These are phyloP conservation scores for Actias luna DNA, from an alignment of 2,888 invertebrate species.

Conservation along the genomic window DNA sequence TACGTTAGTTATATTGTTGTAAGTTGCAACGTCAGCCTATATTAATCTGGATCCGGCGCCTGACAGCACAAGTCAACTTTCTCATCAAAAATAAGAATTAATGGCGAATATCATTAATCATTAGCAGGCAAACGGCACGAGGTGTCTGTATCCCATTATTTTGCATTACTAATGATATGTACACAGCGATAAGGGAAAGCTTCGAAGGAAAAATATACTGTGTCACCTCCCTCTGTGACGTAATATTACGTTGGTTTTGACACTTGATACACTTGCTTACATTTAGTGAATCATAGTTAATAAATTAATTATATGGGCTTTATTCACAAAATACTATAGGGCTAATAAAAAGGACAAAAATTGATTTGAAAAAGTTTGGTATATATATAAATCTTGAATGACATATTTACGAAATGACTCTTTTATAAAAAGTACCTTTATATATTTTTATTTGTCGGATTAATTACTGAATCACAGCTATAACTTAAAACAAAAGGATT, in stretches of 20 bases:
- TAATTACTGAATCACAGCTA: too few relatives aligned
- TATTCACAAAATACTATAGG: neutral
- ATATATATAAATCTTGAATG: neutral
- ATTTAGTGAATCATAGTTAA: conserved; percentile 2
- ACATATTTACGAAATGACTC: too few relatives aligned
- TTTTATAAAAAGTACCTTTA: too few relatives aligned
- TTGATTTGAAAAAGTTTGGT: neutral
- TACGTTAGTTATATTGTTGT: conserved; percentile 59
- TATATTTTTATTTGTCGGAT: too few relatives aligned
- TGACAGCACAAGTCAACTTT: conserved; percentile 81
- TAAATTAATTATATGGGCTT: neutral
- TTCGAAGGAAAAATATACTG: conserved; percentile 60
- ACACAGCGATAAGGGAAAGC: conserved; percentile 72
- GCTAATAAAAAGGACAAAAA: neutral
- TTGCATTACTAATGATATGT: conserved; percentile 82
- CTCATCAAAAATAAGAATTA: conserved; percentile 82
- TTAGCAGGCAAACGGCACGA: conserved; percentile 79
- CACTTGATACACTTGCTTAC: conserved; percentile 17
- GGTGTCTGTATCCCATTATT: conserved; percentile 81
- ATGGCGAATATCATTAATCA: conserved; percentile 80
- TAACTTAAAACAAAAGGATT: too few relatives aligned
- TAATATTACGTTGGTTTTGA: conserved; percentile 31
- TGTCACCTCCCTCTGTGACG: conserved; percentile 63
- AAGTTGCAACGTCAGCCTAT: conserved; percentile 79
- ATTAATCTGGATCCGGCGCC: conserved; percentile 79